phyloP scores from a whole-genome alignment of 2,113 vertebrate genomes.

The Haemorhous mexicanus region DNA sequence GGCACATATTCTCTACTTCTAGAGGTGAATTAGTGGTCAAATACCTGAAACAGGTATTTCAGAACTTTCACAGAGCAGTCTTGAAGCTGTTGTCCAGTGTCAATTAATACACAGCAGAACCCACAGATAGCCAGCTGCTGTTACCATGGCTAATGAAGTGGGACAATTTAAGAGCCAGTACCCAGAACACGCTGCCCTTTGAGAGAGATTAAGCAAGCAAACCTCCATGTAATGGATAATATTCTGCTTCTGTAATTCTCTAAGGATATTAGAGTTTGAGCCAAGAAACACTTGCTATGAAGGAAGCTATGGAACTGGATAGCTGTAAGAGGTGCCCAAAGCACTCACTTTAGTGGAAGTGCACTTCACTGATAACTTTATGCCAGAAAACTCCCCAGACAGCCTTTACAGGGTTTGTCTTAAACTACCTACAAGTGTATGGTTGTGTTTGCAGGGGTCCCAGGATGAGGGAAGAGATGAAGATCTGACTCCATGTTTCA shows the following conservation, averaged over 20 bases:
- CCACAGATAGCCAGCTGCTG: neutral
- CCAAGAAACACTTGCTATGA: neutral
- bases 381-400: neutral
- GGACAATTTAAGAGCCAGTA: neutral
- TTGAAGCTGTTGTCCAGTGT: neutral
- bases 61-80: neutral
- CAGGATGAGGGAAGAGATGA: no score
- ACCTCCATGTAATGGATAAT: neutral
- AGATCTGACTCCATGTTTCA: no score
- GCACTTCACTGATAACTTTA: neutral
- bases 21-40: neutral
- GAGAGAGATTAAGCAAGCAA: neutral
- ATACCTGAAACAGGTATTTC: neutral
- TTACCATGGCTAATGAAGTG: neutral
- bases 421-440: neutral
- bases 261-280: neutral
- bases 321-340: neutral
- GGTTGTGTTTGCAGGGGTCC: no score
- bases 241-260: neutral
- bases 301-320: neutral
- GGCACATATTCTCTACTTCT: neutral
- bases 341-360: neutral
- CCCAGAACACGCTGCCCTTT: neutral
- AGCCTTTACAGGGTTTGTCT: neutral
- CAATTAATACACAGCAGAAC: neutral